Conservation (phyloP, 2,797 vertebrate species). For the Potorous gilbertii region DNA sequence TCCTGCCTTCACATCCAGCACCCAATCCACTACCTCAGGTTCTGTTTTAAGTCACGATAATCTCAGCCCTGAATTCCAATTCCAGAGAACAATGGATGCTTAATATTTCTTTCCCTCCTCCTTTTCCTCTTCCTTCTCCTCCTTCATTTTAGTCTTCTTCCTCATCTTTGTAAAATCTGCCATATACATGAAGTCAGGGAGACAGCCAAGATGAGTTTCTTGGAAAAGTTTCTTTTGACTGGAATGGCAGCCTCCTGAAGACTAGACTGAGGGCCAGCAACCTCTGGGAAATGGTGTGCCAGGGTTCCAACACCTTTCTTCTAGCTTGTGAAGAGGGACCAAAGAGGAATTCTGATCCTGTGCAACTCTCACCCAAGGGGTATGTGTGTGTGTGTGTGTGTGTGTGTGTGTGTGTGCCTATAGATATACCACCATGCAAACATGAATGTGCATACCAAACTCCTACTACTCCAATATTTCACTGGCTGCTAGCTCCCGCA, state of each 20-base stretch:
- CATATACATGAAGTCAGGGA: conserved; percentile 9
- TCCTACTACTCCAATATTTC: not conserved
- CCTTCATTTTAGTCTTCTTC: not conserved
- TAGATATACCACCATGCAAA: not conserved
- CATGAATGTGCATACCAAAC: not conserved
- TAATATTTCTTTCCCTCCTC: conserved; percentile 16
- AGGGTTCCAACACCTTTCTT: not conserved
- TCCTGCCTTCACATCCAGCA: not conserved
- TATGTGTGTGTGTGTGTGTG: too few species aligned
- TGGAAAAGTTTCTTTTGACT: not conserved
- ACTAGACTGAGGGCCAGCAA: not conserved
- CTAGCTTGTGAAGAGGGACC: not conserved
- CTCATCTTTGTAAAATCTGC: conserved; percentile 29
- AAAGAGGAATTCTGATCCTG: not conserved
- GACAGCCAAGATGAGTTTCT: not conserved
- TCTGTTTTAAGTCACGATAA: not conserved
- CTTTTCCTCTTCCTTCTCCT: not conserved
- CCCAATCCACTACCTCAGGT: not conserved
- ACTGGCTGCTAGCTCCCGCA: not conserved
- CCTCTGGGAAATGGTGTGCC: not conserved
- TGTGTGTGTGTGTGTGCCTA: not conserved
- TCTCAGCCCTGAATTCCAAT: conserved; percentile 8
- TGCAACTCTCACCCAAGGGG: not conserved
- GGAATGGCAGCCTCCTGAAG: conserved; percentile 3
- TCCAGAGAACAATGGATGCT: not conserved